phyloP scores from a whole-genome alignment of 2,797 vertebrate species.

The Dallia pectoralis region DNA sequence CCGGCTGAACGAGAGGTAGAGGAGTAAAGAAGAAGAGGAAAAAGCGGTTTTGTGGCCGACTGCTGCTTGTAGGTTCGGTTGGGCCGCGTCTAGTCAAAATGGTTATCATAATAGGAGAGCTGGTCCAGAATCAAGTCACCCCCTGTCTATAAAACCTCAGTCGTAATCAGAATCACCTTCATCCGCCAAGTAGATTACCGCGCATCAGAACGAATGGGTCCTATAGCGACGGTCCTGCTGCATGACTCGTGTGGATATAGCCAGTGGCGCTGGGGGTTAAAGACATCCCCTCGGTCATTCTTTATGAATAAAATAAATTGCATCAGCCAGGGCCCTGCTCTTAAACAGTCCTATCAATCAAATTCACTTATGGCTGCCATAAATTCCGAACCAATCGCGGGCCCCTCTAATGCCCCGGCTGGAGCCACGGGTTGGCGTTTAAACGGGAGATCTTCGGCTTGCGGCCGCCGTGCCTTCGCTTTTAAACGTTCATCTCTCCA shows the following conservation, averaged over 20 bases:
- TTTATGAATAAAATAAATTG: constrained; percentile 76
- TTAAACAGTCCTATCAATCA: constrained; percentile 87
- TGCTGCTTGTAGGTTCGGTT: background rate
- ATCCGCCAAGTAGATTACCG: background rate
- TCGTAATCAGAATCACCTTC: too few species aligned
- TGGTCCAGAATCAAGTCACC: background rate
- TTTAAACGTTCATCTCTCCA: background rate
- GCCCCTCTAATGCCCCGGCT: constrained; percentile 54
- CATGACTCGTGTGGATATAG: background rate
- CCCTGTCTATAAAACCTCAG: too few species aligned
- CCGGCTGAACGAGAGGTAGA: background rate
- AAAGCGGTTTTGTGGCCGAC: background rate
- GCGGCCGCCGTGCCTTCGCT: constrained; percentile 27
- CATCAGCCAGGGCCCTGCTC: constrained; percentile 63
- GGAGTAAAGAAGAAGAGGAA: background rate
- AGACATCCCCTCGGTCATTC: constrained; percentile 52
- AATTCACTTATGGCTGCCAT: constrained; percentile 81
- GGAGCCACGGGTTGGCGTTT: constrained; percentile 35
- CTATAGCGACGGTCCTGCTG: background rate
- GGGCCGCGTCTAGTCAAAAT: background rate
- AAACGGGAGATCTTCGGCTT: constrained; percentile 38
- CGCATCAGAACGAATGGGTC: background rate
- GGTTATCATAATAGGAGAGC: background rate
- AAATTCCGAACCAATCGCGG: constrained; percentile 76
- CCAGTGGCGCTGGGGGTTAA: constrained; percentile 41